These are phyloP conservation scores for Aelia acuminata DNA, from an alignment of 2,888 invertebrate species.

Conservation along the genomic window DNA sequence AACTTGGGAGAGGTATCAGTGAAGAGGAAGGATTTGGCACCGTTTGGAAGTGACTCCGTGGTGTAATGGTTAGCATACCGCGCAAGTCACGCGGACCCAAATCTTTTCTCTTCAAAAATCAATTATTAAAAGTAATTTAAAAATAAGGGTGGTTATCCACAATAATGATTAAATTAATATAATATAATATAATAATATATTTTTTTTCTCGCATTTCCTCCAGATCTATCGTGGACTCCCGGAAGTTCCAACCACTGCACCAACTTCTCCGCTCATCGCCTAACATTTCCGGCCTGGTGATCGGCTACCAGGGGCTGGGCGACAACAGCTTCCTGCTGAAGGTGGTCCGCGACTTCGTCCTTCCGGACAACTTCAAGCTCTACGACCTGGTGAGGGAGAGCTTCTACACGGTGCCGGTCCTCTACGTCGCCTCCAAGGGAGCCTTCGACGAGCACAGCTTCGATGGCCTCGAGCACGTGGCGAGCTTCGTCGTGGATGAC, in stretches of 20 bases:
- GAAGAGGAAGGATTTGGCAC: too few relatives aligned
- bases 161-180: too few relatives aligned
- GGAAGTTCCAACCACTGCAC: not conserved
- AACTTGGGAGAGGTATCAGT: too few relatives aligned
- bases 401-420: not conserved
- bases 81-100: too few relatives aligned
- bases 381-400: not conserved
- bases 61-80: too few relatives aligned
- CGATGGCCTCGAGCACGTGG: not conserved
- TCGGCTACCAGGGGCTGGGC: not conserved
- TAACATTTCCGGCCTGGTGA: not conserved
- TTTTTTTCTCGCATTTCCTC: not conserved
- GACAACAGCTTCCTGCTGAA: not conserved
- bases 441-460: not conserved
- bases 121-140: too few relatives aligned
- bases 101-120: too few relatives aligned
- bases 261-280: not conserved
- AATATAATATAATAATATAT: too few relatives aligned
- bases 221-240: not conserved
- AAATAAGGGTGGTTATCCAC: too few relatives aligned
- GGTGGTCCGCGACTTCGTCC: not conserved
- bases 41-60: too few relatives aligned
- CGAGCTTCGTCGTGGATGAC: not conserved
- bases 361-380: constrained; percentile 30
- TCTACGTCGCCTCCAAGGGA: not conserved